phyloP scores from a whole-genome alignment of 2,113 vertebrate species.

The Podilymbus podiceps region DNA sequence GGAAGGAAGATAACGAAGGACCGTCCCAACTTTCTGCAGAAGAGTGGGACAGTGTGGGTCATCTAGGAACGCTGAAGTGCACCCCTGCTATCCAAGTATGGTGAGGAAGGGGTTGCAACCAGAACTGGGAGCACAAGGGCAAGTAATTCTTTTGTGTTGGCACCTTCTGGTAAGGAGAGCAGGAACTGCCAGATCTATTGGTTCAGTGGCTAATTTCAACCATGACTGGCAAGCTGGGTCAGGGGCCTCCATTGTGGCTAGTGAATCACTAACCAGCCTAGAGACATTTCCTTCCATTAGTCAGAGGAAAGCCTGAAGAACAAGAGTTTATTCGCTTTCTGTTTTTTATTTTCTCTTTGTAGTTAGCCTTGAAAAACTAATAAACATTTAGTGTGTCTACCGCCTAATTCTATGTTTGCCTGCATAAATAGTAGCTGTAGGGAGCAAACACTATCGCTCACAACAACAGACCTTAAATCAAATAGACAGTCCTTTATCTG shows the following conservation, averaged over 20 bases:
- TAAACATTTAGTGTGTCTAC: not conserved
- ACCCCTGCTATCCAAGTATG: not conserved
- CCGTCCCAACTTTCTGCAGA: not conserved
- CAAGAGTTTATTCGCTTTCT: not conserved
- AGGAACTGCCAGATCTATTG: not conserved
- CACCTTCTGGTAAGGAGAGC: not conserved
- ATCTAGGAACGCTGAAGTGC: not conserved
- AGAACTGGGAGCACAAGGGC: not conserved
- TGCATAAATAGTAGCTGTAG: not conserved
- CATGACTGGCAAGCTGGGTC: not conserved
- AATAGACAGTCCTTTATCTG: not conserved
- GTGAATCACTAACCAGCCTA: not conserved
- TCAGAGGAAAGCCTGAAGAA: not conserved
- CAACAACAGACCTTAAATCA: not conserved
- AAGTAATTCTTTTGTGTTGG: not conserved
- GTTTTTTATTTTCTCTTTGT: constrained; percentile 32
- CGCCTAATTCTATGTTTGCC: not conserved
- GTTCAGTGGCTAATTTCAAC: not conserved
- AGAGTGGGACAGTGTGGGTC: not conserved
- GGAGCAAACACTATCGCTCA: not conserved
- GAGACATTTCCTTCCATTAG: constrained; percentile 5
- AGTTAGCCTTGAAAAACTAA: constrained; percentile 40
- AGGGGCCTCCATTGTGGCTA: not conserved
- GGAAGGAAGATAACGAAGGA: not conserved
- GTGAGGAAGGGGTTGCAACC: not conserved